Percentiles rank a stretch among this genome's conserved stretches.
These are phyloP conservation scores for Dryoscopus gambensis DNA, from an alignment of 2,113 vertebrate genomes.

Conservation along the genomic window DNA sequence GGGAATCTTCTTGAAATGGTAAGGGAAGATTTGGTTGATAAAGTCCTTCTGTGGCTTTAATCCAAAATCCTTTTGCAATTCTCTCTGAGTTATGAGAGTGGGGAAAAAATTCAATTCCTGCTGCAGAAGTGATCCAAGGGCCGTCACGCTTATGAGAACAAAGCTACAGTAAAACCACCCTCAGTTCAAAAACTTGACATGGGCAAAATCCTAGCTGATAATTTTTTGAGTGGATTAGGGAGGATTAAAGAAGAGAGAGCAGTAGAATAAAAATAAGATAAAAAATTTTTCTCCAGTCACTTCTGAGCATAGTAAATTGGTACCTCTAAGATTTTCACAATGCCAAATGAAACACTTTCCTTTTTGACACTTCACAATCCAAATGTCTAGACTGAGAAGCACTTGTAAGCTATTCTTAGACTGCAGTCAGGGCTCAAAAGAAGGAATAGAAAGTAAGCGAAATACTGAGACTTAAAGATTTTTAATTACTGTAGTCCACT, in stretches of 20 bases:
- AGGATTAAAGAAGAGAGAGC: conserved; percentile 39
- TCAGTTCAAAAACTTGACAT: conserved; percentile 36
- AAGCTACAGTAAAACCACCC: conserved; percentile 39
- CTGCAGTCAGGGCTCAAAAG: not conserved
- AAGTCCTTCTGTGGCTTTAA: not conserved
- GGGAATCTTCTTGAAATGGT: not conserved
- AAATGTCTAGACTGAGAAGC: not conserved
- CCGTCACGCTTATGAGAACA: conserved; percentile 12
- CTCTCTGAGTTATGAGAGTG: not conserved
- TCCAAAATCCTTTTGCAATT: conserved; percentile 30
- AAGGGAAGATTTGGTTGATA: not conserved
- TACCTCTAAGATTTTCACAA: not conserved
- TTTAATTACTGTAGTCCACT: not conserved
- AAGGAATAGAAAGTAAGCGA: not conserved
- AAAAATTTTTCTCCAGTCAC: not conserved
- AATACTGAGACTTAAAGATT: not conserved
- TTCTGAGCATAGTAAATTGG: conserved; percentile 38
- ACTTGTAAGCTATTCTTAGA: not conserved
- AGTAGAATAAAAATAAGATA: conserved; percentile 48
- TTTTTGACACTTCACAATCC: not conserved
- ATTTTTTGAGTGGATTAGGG: conserved; percentile 51
- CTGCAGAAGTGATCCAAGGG: conserved; percentile 30
- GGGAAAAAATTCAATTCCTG: not conserved
- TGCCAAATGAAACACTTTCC: not conserved
- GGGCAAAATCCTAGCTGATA: conserved; percentile 39